A percentile compares a stretch with the other conserved stretches of the same genome.
These are phyloP conservation scores for Amniataba percoides DNA, from an alignment of 2,797 vertebrate genomes.

Conservation along the genomic window DNA sequence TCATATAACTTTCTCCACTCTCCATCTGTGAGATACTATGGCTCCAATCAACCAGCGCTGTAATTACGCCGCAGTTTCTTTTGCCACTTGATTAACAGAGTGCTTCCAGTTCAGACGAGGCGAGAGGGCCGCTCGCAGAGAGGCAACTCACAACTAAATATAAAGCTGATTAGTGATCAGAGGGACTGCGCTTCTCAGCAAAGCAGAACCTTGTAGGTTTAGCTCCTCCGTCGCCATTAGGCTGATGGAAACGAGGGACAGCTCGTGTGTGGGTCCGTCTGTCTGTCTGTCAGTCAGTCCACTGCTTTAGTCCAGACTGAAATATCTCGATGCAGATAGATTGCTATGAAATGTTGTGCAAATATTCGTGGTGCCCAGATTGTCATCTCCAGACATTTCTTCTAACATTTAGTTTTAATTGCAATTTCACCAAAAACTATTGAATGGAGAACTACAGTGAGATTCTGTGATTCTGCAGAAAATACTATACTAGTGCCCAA, in stretches of 20 bases:
- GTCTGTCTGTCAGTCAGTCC: background rate
- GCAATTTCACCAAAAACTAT: too few species aligned
- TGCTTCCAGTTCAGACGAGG: constrained; percentile 23
- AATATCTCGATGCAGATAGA: background rate
- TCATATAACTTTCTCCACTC: too few species aligned
- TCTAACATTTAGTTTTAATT: too few species aligned
- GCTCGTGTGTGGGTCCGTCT: background rate
- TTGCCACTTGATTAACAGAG: constrained; percentile 50
- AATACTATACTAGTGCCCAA: background rate
- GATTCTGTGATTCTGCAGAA: background rate
- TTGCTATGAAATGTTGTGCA: background rate
- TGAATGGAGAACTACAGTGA: too few species aligned
- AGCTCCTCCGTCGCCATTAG: background rate
- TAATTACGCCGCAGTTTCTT: constrained; percentile 43
- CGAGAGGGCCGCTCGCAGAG: constrained; percentile 16
- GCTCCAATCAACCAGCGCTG: constrained; percentile 42
- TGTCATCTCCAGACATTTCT: too few species aligned
- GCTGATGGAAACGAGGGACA: background rate
- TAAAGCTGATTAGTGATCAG: constrained; percentile 16
- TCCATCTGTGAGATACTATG: constrained; percentile 20
- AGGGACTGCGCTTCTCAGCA: background rate
- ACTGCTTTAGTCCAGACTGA: background rate
- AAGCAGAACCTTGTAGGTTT: background rate
- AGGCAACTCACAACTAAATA: constrained; percentile 21
- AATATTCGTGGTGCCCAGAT: background rate